Base-by-base conservation (phyloP, 2,797 vertebrate species). In the Mormyrops boulengeri region DNA sequence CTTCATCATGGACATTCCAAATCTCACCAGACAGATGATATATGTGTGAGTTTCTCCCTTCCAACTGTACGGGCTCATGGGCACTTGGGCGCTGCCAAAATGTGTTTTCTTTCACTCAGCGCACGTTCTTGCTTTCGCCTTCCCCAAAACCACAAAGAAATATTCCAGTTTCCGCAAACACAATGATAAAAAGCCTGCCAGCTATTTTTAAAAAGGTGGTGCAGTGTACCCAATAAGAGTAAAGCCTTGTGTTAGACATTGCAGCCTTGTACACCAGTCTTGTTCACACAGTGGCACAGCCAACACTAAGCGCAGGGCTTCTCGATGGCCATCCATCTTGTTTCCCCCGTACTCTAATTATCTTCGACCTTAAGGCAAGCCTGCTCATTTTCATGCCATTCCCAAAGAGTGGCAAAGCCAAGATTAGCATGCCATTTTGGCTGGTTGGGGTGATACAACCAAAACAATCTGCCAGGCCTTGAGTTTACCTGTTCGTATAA, bases 251-350 rank as follows among this genome's bases (percentile, higher is more conserved):
- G 22, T 30, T 30, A 47, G 49, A 85, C 49, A 52, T 11, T 92
- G 92, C 91, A 91, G 92, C 91, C 92, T 88, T 89, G 91, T 91
- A 90, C 90, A 89, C 92, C 90, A 94, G 93, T 91, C 4, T 38
- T 88, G 88, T 89, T 86, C 80, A 57, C 41, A 34, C 12, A 89
- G 89, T 55, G 89, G 57, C 77, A 47, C 3, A 82, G 44, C 19
- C 41, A 82, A 44, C 66, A 44, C 14, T 80, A 44, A 44, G n/a
- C 2, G 4, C 14, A 19, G 14, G 77, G 19, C 30, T 84, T 84
- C 55, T 89, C 26, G 0, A 11, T 85, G 62, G 66, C 5, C 49
- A 90, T 95, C 94, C 90, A 92, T 95, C 94, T 94, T 92, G 89
- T 89, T 95, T 91, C 90, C 89, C 92, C 91, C 89, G 92, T 91